Evolutionary conservation across 1,140 invertebrate genomes (phyloP).

Genomic region (Apis cerana): DNA sequence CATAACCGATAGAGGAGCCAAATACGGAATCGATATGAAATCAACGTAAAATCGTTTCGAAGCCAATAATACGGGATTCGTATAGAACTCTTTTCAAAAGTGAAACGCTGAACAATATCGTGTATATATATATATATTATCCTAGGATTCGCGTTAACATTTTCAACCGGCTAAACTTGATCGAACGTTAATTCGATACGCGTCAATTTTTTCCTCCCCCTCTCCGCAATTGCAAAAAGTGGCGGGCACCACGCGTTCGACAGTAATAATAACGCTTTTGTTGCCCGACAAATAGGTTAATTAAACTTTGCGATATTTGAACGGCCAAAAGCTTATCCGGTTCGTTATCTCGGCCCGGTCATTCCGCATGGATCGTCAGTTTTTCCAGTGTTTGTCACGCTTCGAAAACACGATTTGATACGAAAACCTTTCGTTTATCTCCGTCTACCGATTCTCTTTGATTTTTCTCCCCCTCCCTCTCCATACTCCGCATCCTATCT

Average conservation of each 20-base stretch:
- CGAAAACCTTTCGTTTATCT: background rate
- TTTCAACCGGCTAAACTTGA: background rate
- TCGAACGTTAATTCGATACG: background rate
- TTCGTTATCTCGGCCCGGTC: constrained; percentile 41
- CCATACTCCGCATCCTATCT: too few relatives aligned
- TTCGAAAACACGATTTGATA: background rate
- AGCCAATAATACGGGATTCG: too few relatives aligned
- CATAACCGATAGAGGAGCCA: too few relatives aligned
- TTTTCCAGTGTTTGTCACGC: background rate
- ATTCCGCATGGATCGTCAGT: constrained; percentile 13
- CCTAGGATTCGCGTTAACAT: too few relatives aligned
- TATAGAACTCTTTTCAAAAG: too few relatives aligned
- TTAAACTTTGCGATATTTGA: constrained; percentile 40
- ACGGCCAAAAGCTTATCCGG: background rate
- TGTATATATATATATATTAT: too few relatives aligned
- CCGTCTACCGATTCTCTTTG: background rate
- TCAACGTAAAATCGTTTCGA: too few relatives aligned
- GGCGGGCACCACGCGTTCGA: background rate
- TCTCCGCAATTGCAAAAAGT: background rate
- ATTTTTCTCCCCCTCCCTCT: too few relatives aligned
- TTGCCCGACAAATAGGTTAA: constrained; percentile 50
- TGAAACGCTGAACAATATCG: too few relatives aligned
- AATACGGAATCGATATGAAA: too few relatives aligned
- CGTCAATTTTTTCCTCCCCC: background rate
- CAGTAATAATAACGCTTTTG: constrained; percentile 35